phyloP scores from a whole-genome alignment of 1,140 invertebrate genomes.

The Colletes gigas region DNA sequence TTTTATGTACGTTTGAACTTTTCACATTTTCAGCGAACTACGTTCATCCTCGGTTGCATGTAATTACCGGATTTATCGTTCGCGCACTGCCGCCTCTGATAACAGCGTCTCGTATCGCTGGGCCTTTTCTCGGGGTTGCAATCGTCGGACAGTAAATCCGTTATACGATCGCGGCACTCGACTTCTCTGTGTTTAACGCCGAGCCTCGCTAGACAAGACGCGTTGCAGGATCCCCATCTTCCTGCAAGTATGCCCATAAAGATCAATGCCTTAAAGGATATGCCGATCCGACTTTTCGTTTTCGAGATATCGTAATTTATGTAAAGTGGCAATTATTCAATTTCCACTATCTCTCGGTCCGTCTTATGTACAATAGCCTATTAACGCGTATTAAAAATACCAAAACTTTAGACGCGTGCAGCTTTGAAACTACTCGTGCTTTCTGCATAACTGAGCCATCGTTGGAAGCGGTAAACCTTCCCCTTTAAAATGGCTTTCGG shows the following conservation, averaged over 20 bases:
- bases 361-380: too few relatives aligned
- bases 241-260: conserved; percentile 54
- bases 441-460: too few relatives aligned
- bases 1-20: not conserved
- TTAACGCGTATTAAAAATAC: too few relatives aligned
- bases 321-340: too few relatives aligned
- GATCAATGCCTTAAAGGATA: not conserved
- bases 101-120: conserved; percentile 68
- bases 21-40: not conserved
- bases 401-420: too few relatives aligned
- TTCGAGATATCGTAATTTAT: too few relatives aligned
- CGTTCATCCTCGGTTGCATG: not conserved
- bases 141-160: conserved; percentile 66
- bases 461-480: too few relatives aligned
- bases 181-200: conserved; percentile 70
- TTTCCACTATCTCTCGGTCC: too few relatives aligned
- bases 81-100: conserved; percentile 68
- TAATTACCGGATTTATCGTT: conserved; percentile 72
- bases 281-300: too few relatives aligned
- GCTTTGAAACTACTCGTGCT: too few relatives aligned
- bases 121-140: conserved; percentile 70
- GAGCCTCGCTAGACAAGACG: conserved; percentile 67
- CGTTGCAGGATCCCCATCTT: conserved; percentile 72
- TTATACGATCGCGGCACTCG: conserved; percentile 69
- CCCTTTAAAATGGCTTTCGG: too few relatives aligned